Conservation (phyloP, 2,113 vertebrate species). For the Brienomyrus brachyistius region DNA sequence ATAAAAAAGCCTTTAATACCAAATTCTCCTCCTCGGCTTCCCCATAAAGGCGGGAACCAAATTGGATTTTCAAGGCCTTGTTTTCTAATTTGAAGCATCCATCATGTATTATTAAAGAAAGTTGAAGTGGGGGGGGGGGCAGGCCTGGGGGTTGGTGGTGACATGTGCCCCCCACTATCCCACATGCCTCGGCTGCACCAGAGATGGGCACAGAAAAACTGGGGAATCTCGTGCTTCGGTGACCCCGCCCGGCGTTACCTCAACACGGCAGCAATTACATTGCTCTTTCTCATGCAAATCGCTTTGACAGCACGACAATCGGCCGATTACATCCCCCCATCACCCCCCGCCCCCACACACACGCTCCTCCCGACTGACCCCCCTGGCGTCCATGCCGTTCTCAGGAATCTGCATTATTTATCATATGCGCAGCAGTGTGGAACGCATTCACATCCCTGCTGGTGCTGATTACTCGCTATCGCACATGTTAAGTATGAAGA, state of each 20-base stretch:
- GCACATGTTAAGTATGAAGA: not conserved
- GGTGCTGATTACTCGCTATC: slow-evolving; percentile 3
- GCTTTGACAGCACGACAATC: slow-evolving; percentile 59
- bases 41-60: slow-evolving; percentile 75
- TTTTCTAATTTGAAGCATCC: slow-evolving; percentile 83
- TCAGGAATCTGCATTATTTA: slow-evolving; percentile 19
- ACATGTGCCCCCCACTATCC: slow-evolving; percentile 2
- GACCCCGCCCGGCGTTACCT: slow-evolving; percentile 13
- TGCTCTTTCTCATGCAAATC: slow-evolving; percentile 61
- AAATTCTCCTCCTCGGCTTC: slow-evolving; percentile 42
- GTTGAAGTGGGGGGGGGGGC: slow-evolving; percentile 2
- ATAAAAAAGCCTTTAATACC: slow-evolving; percentile 64
- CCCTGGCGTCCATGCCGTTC: not conserved
- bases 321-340: slow-evolving; percentile 29
- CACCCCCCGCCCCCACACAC: slow-evolving; percentile 14
- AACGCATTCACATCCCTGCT: not conserved
- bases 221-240: not conserved
- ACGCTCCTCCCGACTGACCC: not conserved
- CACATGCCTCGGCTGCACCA: slow-evolving; percentile 18
- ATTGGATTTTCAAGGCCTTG: slow-evolving; percentile 82
- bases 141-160: slow-evolving; percentile 23
- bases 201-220: slow-evolving; percentile 26
- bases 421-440: not conserved
- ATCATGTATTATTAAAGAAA: slow-evolving; percentile 82
- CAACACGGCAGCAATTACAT: slow-evolving; percentile 48